Conservation (phyloP, 1,140 invertebrate genomes). For the Bicyclus anynana region DNA sequence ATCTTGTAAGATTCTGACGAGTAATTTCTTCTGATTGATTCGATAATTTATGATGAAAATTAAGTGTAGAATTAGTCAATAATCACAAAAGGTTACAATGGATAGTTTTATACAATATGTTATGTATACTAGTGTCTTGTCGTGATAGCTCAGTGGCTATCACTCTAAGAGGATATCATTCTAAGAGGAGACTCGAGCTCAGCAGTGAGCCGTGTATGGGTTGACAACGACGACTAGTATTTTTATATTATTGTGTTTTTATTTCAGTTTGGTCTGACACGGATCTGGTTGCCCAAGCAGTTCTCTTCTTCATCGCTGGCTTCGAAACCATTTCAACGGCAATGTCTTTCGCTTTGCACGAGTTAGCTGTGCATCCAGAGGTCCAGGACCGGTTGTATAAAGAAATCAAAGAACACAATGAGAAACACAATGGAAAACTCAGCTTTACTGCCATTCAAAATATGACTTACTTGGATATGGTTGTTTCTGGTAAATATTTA, state of each 20-base stretch:
- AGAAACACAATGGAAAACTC: constrained; percentile 61
- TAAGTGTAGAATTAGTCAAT: no score
- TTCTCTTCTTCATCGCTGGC: constrained; percentile 80
- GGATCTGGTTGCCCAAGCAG: constrained; percentile 75
- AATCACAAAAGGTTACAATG: no score
- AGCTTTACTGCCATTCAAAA: constrained; percentile 75
- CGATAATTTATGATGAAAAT: no score
- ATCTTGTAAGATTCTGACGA: no score
- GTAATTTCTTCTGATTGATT: no score
- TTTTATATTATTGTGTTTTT: background rate
- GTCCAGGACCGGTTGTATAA: constrained; percentile 78
- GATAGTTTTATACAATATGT: no score
- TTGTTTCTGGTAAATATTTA: constrained; percentile 59
- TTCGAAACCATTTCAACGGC: constrained; percentile 80
- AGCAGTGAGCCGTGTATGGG: no score
- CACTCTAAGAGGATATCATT: no score
- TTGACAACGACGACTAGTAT: no score
- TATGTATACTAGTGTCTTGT: no score
- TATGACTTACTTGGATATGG: constrained; percentile 83
- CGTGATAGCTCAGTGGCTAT: no score
- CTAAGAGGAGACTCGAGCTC: no score
- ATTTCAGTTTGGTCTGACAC: constrained; percentile 69
- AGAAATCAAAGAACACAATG: constrained; percentile 74
- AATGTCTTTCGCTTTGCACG: constrained; percentile 72
- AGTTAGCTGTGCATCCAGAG: constrained; percentile 78